A percentile compares a stretch with the other conserved stretches of the same genome.
Conservation (phyloP, 2,113 vertebrate genomes). For the Ornithorhynchus anatinus region DNA sequence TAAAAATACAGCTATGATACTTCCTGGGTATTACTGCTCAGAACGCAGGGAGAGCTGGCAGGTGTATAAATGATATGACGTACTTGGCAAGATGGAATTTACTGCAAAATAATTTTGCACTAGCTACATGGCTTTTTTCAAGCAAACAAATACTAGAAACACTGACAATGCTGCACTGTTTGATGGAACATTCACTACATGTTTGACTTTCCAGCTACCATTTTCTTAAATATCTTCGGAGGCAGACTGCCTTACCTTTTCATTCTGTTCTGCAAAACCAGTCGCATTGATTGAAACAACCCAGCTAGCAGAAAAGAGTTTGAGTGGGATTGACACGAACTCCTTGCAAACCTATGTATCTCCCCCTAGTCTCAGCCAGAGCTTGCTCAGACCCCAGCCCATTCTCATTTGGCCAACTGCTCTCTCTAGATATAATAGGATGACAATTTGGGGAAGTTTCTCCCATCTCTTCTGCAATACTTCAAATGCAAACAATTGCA, state of each 20-base stretch:
- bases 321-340: too few species aligned
- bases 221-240: too few species aligned
- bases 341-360: too few species aligned
- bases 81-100: constrained; percentile 58
- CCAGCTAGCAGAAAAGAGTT: too few species aligned
- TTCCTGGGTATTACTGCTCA: not conserved
- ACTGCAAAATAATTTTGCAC: constrained; percentile 52
- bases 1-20: not conserved
- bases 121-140: not conserved
- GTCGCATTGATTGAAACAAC: not conserved
- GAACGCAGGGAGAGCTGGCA: constrained; percentile 48
- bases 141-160: not conserved
- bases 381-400: too few species aligned
- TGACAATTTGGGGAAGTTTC: too few species aligned
- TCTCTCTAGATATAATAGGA: too few species aligned
- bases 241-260: not conserved
- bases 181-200: not conserved
- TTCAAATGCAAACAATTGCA: too few species aligned
- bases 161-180: not conserved
- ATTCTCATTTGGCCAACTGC: too few species aligned
- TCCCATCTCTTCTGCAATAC: too few species aligned
- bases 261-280: not conserved
- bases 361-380: too few species aligned
- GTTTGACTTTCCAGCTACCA: not conserved
- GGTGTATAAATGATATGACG: constrained; percentile 45